Conservation (phyloP, 2,113 vertebrate genomes). For the Carassius auratus region DNA sequence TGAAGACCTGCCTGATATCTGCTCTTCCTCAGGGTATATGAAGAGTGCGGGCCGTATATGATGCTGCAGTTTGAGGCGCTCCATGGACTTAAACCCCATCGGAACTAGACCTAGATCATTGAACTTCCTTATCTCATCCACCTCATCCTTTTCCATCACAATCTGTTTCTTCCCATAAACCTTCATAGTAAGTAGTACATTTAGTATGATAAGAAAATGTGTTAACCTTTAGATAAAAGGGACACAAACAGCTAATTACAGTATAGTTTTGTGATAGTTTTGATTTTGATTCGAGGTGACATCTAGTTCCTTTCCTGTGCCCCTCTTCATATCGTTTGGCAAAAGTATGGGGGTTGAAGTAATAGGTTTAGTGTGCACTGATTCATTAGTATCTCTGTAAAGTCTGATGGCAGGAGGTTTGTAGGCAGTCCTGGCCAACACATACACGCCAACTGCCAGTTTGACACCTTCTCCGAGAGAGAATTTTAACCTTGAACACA, state of each 20-base stretch:
- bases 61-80: constrained; percentile 85
- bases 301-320: too few species aligned
- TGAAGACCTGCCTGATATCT: constrained; percentile 80
- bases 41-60: constrained; percentile 85
- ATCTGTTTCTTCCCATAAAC: constrained; percentile 87
- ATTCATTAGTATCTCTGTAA: constrained; percentile 90
- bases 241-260: background rate
- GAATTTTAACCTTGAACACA: constrained; percentile 81
- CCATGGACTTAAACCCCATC: constrained; percentile 92
- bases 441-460: constrained; percentile 84
- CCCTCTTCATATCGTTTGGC: constrained; percentile 90
- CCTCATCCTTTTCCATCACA: constrained; percentile 91
- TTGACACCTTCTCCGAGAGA: constrained; percentile 80
- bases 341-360: constrained; percentile 88
- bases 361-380: constrained; percentile 89
- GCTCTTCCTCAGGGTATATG: constrained; percentile 88
- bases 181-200: constrained; percentile 65
- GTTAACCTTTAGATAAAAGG: background rate
- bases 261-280: background rate
- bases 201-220: background rate
- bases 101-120: constrained; percentile 84
- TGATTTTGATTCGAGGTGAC: constrained; percentile 64
- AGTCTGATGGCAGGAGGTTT: constrained; percentile 82
- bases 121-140: constrained; percentile 84
- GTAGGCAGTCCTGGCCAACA: constrained; percentile 75